Evolutionary conservation across 2,113 vertebrate species (phyloP).

Genomic region (Bothrops jararaca): DNA sequence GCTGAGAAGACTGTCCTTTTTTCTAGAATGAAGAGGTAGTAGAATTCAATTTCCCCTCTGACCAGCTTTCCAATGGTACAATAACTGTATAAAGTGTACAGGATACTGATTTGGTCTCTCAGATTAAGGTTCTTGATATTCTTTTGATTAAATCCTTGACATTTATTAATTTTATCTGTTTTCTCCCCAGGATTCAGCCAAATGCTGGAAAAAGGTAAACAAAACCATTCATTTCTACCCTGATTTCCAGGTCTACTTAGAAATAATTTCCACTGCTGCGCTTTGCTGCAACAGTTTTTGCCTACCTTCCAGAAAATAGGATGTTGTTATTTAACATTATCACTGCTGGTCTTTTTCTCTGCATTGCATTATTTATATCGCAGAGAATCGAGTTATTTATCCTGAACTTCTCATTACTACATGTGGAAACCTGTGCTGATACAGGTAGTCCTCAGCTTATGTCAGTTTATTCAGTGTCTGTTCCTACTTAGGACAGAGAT

Average conservation of each 20-base stretch:
- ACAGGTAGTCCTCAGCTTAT: background rate
- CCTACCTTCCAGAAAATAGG: background rate
- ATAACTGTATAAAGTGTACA: background rate
- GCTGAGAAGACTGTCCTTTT: background rate
- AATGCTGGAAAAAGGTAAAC: slow-evolving; percentile 95
- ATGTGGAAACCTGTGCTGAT: background rate
- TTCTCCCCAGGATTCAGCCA: slow-evolving; percentile 79
- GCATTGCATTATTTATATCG: background rate
- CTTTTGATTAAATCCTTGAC: background rate
- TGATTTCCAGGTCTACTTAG: background rate
- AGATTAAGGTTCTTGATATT: slow-evolving; percentile 2
- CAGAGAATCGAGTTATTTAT: background rate
- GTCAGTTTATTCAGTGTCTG: background rate
- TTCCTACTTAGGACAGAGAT: background rate
- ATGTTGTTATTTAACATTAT: background rate
- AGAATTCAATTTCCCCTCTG: background rate
- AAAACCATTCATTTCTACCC: background rate
- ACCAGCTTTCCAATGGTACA: background rate
- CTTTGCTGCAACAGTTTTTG: background rate
- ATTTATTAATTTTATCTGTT: slow-evolving; percentile 42
- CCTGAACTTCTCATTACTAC: background rate
- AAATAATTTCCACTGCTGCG: background rate
- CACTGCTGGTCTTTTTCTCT: background rate
- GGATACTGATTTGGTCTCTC: background rate
- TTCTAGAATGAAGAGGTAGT: background rate